Conservation (phyloP, 2,113 vertebrate genomes). For the Fulica atra region DNA sequence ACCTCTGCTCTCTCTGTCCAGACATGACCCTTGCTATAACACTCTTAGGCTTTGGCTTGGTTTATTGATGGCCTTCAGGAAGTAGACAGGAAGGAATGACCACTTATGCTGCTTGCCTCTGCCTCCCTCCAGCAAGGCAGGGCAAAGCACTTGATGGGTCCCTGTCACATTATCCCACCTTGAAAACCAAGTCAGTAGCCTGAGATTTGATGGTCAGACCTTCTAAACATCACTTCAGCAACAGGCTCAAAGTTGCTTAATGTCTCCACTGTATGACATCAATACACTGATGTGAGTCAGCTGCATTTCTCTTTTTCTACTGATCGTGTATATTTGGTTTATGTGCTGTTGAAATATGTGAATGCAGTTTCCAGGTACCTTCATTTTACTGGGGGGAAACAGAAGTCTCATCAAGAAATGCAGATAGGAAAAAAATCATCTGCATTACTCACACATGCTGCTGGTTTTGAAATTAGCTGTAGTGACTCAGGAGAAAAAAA, state of each 20-base stretch:
- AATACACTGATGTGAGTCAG: neutral
- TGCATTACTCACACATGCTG: neutral
- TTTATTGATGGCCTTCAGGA: neutral
- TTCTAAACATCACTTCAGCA: neutral
- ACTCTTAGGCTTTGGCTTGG: neutral
- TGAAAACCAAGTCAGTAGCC: neutral
- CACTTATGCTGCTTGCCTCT: neutral
- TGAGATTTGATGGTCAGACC: neutral
- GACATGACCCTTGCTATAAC: neutral
- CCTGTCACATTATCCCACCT: neutral
- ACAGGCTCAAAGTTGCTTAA: neutral
- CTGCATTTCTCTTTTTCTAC: neutral
- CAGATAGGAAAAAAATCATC: conserved; percentile 10
- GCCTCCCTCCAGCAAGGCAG: neutral
- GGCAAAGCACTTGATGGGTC: neutral
- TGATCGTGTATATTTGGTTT: neutral
- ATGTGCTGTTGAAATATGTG: neutral
- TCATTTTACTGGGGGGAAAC: neutral
- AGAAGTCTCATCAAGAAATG: neutral
- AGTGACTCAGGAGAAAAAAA: neutral
- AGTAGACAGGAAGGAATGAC: neutral
- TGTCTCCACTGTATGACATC: neutral
- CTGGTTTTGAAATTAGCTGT: conserved; percentile 48
- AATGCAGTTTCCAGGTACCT: conserved; percentile 15
- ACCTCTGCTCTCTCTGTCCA: neutral